Conservation (phyloP, 2,888 invertebrate species). For the Disparrhopalites patrizii region DNA sequence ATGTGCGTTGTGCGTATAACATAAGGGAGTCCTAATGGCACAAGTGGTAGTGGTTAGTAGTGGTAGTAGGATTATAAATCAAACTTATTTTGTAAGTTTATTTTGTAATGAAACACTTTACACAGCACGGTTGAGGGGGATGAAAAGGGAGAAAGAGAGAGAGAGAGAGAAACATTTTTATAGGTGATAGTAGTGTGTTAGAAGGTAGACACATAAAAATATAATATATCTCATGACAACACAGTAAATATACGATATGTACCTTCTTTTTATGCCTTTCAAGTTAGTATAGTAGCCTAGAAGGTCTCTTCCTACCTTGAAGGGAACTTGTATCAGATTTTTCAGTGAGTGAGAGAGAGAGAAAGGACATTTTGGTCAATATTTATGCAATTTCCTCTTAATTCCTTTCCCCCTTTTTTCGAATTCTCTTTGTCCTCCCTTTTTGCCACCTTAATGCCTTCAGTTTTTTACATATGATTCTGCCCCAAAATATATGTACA, state of each 20-base stretch:
- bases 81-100: conserved; percentile 1
- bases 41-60: no score
- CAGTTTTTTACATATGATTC: no score
- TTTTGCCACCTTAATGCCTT: neutral
- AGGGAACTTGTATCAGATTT: conserved; percentile 2
- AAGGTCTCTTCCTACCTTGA: no score
- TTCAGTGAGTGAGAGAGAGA: neutral
- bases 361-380: neutral
- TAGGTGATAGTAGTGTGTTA: no score
- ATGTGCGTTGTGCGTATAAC: no score
- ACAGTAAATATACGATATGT: no score
- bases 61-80: neutral
- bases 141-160: no score
- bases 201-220: no score
- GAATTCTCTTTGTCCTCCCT: neutral
- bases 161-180: no score
- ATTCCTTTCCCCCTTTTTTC: conserved; percentile 10
- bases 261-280: neutral
- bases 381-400: conserved; percentile 11
- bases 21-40: no score
- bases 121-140: neutral
- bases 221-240: no score
- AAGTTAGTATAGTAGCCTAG: neutral
- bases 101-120: neutral
- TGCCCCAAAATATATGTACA: no score